Base-by-base conservation (phyloP, 2,113 vertebrate species). In the Anhinga rufa region DNA sequence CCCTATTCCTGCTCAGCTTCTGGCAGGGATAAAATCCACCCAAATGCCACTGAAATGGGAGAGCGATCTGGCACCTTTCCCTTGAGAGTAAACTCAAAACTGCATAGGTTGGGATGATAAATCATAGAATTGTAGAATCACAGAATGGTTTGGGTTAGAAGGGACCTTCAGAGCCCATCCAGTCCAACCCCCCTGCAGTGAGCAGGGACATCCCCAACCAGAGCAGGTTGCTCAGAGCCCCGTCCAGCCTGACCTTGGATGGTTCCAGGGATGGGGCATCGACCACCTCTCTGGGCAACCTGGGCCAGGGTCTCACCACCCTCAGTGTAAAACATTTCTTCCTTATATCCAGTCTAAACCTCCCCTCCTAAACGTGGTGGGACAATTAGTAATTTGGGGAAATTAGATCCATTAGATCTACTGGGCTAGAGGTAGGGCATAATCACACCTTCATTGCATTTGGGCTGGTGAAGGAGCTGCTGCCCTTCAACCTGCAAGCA, bases 41-140 rank as follows among this genome's bases (percentile, higher is more conserved):
- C 14, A 79, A 65, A 60, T 22, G 55, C 28, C 32, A 26, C 26
- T 38, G 26, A 74, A 75, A 51, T 7, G n/a, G 22, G 51, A 64
- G 21, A 64, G 2, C 1, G 4, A 54, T 14, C 16, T 7, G 29
- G 40, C 9, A 44, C 32, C 52, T 36, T 31, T 24, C 26, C 52
- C 40, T 71, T 25, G 32, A 32, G 57, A 38, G 12, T 10, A 15
- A 93, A 90, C 10, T 10, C 55, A 61, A 51, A 46, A 6, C 29
- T 31, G 20, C 0, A 0, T 26, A 31, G 0, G 0, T 4, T 15
- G 52, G 36, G 25, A 14, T 22, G 46, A 52, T 21, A 42, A 40
- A 40, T 40, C 38, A 40, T 40, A 40, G 38, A 40, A 40, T 40
- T 10, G 10, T 40, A 40, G 38, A 40, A 40, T 40, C 38, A 40